A percentile compares a stretch with the other conserved stretches of the same genome.
Conservation (phyloP, 2,113 vertebrate species). For the Hypanus sabinus region DNA sequence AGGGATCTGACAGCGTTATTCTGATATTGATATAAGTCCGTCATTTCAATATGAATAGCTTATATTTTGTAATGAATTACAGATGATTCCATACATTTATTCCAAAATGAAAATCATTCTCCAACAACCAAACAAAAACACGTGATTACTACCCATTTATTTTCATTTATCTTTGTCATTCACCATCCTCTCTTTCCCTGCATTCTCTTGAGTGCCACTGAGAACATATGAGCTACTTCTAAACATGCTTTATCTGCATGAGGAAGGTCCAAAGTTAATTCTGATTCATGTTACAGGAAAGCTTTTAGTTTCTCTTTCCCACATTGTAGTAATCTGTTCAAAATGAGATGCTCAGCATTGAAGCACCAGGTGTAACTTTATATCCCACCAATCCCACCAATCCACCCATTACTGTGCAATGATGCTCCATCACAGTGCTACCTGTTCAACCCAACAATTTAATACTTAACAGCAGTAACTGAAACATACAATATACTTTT, state of each 20-base stretch:
- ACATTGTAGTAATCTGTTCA: neutral
- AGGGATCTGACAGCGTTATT: neutral
- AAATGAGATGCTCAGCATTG: neutral
- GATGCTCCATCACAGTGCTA: neutral
- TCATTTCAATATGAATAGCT: neutral
- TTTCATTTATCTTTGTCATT: neutral
- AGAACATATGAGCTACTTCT: neutral
- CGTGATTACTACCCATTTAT: neutral
- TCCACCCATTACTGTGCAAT: neutral
- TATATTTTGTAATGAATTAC: neutral
- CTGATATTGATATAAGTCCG: neutral
- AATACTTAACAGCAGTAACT: conserved; percentile 6
- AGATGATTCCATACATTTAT: neutral
- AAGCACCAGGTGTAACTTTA: neutral
- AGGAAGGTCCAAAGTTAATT: neutral
- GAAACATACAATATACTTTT: neutral
- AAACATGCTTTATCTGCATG: neutral
- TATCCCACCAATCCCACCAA: neutral
- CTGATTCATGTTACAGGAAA: neutral
- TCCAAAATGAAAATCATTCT: neutral
- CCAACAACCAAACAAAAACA: neutral
- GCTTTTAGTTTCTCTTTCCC: neutral
- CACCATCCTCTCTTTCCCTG: neutral
- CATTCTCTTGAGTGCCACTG: no score
- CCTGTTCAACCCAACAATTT: neutral